Conservation (phyloP, 2,888 invertebrate genomes). For the Antitype chi region DNA sequence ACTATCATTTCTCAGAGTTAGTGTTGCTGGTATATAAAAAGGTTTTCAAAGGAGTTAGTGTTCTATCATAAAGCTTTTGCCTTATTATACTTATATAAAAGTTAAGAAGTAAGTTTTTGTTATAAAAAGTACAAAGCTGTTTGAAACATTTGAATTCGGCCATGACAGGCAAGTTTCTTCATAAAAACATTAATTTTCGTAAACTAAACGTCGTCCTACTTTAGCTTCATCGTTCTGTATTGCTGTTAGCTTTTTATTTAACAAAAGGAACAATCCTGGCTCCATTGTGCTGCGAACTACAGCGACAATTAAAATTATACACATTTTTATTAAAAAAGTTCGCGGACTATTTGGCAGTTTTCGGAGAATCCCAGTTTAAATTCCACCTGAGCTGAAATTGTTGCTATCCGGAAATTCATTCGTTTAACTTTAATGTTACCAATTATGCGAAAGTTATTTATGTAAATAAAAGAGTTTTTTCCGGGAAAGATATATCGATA, state of each 20-base stretch:
- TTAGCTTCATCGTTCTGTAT: not conserved
- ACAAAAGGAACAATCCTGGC: conserved; percentile 12
- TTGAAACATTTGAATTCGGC: not conserved
- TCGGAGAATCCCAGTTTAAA: conserved; percentile 2
- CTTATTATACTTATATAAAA: not conserved
- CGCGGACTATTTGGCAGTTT: conserved; percentile 1
- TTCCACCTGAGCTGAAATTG: conserved; percentile 20
- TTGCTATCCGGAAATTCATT: conserved; percentile 4
- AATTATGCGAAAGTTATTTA: not conserved
- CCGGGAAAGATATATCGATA: not conserved
- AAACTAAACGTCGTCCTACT: not conserved
- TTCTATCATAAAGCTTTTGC: conserved; percentile 3
- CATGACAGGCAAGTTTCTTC: conserved; percentile 3
- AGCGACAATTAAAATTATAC: conserved; percentile 28
- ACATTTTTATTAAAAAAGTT: conserved; percentile 22
- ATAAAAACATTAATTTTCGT: not conserved
- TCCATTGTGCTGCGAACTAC: conserved; percentile 16
- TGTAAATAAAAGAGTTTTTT: not conserved
- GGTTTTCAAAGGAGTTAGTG: not conserved
- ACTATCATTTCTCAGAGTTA: not conserved
- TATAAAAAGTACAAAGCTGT: not conserved
- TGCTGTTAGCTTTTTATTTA: conserved; percentile 9
- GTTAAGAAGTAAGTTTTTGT: not conserved
- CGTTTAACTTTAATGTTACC: not conserved
- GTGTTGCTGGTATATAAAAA: not conserved